These are phyloP conservation scores for Podabrus alpinus DNA, from an alignment of 2,888 invertebrate species.

Conservation along the genomic window DNA sequence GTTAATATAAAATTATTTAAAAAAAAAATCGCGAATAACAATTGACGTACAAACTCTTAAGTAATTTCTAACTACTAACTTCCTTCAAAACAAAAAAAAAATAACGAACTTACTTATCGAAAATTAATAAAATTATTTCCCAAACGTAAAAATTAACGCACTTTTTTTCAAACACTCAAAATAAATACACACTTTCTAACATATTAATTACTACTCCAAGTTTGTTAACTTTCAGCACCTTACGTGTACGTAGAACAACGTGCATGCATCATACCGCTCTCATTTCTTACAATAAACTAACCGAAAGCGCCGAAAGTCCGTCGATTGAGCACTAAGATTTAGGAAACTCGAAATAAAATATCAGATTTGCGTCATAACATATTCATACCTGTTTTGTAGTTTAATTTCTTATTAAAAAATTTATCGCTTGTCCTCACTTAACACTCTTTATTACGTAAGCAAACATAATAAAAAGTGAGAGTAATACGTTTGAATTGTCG, in stretches of 20 bases:
- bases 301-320: not conserved
- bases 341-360: not conserved
- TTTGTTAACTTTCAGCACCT: not conserved
- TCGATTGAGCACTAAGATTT: not conserved
- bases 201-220: not conserved
- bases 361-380: constrained; percentile 1
- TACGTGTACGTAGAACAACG: not conserved
- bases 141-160: not conserved
- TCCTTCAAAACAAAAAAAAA: not conserved
- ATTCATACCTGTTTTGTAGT: constrained; percentile 2
- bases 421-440: not conserved
- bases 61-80: not conserved
- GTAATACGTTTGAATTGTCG: not conserved
- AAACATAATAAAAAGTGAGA: not conserved
- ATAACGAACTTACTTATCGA: not conserved
- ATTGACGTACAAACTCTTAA: not conserved
- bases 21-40: not conserved
- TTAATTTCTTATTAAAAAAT: not conserved
- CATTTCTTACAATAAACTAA: not conserved
- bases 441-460: not conserved
- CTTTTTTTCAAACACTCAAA: not conserved
- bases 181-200: not conserved
- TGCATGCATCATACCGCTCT: not conserved
- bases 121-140: not conserved
- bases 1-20: not conserved